Conservation (phyloP, 2,113 vertebrate species). For the Murina feae region DNA sequence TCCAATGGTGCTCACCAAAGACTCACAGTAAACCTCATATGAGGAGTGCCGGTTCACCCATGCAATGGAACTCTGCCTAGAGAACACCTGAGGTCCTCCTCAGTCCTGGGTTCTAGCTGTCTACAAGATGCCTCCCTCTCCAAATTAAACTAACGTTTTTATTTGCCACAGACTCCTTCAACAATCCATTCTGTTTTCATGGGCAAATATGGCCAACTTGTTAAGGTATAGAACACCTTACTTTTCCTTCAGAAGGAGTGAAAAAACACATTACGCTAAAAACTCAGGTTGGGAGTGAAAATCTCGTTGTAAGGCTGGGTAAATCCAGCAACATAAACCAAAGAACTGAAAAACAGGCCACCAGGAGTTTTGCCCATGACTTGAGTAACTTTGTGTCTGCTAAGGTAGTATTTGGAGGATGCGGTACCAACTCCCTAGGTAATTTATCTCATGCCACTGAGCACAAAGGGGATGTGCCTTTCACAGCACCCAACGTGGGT, state of each 20-base stretch:
- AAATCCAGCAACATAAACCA: neutral
- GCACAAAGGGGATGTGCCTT: accelerated
- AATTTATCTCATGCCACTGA: too few relatives aligned
- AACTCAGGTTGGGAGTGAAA: neutral
- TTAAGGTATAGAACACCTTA: neutral
- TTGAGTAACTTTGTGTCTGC: neutral
- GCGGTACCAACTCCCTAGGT: neutral
- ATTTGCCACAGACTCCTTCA: neutral
- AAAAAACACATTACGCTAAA: neutral
- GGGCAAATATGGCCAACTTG: neutral
- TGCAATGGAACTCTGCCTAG: neutral
- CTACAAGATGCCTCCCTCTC: neutral
- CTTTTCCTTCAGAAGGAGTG: neutral
- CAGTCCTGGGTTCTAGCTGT: neutral
- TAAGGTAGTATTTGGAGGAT: neutral
- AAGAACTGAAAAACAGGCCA: neutral
- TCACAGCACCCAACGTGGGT: accelerated
- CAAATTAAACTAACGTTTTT: neutral
- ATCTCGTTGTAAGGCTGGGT: neutral
- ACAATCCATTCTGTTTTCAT: neutral
- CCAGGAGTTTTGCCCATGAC: neutral
- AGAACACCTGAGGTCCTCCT: neutral
- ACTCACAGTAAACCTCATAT: accelerated
- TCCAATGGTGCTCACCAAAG: accelerated
- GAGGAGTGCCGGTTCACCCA: neutral